Evolutionary conservation across 2,888 invertebrate genomes (phyloP).

Genomic region (Phrixothrix hirtus): DNA sequence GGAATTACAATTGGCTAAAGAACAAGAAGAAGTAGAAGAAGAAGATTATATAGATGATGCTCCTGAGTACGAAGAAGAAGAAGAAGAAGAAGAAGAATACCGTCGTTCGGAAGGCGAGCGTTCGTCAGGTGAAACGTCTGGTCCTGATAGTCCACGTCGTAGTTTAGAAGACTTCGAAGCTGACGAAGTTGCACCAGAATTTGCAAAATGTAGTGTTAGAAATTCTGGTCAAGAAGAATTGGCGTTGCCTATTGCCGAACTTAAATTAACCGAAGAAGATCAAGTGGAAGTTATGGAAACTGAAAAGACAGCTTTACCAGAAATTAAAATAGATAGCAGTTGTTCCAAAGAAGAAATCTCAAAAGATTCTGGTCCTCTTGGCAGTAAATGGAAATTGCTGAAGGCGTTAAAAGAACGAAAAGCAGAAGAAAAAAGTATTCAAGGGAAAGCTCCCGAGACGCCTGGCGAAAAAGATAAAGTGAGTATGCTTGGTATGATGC

Average conservation of each 20-base stretch:
- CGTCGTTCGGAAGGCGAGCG: slow-evolving; percentile 57
- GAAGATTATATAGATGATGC: too few relatives aligned
- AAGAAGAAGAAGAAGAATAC: slow-evolving; percentile 20
- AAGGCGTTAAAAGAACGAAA: slow-evolving; percentile 89
- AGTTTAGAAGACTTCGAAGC: slow-evolving; percentile 75
- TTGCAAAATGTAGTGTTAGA: slow-evolving; percentile 50
- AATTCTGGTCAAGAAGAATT: slow-evolving; percentile 43
- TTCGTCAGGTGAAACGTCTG: slow-evolving; percentile 86
- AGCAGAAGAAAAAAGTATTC: slow-evolving; percentile 80
- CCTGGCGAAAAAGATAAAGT: slow-evolving; percentile 72
- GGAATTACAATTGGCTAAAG: slow-evolving; percentile 52
- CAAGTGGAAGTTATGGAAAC: not conserved
- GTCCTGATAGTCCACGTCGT: slow-evolving; percentile 81
- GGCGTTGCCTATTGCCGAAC: not conserved
- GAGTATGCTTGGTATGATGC: slow-evolving; percentile 71
- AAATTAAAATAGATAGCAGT: slow-evolving; percentile 59
- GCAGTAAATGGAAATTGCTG: slow-evolving; percentile 88
- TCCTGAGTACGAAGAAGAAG: slow-evolving; percentile 4
- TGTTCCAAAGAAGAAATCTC: slow-evolving; percentile 46
- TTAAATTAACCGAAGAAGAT: not conserved
- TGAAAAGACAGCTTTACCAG: slow-evolving; percentile 48
- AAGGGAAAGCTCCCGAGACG: slow-evolving; percentile 68
- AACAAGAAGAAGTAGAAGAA: slow-evolving; percentile 3
- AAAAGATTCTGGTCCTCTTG: slow-evolving; percentile 60
- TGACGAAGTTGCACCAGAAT: slow-evolving; percentile 61